Conservation (phyloP, 1,140 invertebrate genomes). For the Pachyrhynchus sulphureomaculatus region DNA sequence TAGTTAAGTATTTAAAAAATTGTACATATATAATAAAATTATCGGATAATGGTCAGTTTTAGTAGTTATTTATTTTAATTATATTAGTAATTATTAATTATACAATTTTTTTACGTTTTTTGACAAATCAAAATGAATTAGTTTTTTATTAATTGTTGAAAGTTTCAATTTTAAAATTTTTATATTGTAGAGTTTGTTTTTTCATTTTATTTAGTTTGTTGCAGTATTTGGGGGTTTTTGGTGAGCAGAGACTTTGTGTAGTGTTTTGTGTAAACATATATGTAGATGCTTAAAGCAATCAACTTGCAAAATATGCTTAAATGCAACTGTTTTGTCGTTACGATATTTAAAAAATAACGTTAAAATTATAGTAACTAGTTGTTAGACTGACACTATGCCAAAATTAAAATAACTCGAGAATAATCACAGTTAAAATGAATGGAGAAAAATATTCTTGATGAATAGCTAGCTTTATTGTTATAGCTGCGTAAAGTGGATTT, state of each 20-base stretch:
- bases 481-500: too few species aligned
- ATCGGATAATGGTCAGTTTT: conserved; percentile 13
- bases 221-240: conserved; percentile 1
- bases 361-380: not conserved
- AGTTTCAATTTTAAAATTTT: not conserved
- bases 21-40: not conserved
- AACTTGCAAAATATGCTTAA: too few species aligned
- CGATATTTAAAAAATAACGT: not conserved
- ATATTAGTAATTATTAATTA: conserved; percentile 1
- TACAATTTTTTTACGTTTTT: not conserved
- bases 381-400: not conserved
- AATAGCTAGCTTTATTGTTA: too few species aligned
- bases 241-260: not conserved
- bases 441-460: too few species aligned
- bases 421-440: too few species aligned
- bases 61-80: not conserved
- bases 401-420: too few species aligned
- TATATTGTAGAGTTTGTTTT: not conserved
- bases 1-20: not conserved
- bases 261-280: not conserved
- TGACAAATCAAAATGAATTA: too few species aligned
- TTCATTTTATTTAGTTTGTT: conserved; percentile 1
- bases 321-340: too few species aligned
- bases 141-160: too few species aligned
- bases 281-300: not conserved